phyloP scores from a whole-genome alignment of 2,888 invertebrate species.

The Rotaria macrura region DNA sequence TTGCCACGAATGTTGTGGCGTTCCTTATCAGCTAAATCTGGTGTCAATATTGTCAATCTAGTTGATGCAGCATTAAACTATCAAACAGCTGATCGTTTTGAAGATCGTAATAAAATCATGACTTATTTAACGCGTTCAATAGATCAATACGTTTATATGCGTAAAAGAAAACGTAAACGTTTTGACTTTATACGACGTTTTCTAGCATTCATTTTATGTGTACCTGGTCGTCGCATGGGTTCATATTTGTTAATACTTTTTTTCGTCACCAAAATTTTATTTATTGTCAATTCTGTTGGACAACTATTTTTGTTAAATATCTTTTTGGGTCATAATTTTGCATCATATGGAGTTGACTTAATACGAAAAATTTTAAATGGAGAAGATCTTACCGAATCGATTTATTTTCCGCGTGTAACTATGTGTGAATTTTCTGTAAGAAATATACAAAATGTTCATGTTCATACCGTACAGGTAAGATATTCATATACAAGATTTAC shows the following conservation, averaged over 20 bases:
- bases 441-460: conserved; percentile 31
- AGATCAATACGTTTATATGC: conserved; percentile 32
- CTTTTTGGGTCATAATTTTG: conserved; percentile 33
- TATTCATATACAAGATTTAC: no score
- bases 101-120: conserved; percentile 34
- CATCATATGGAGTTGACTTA: conserved; percentile 31
- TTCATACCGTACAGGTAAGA: conserved; percentile 28
- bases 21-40: conserved; percentile 31
- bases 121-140: conserved; percentile 29
- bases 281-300: conserved; percentile 30
- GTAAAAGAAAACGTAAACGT: conserved; percentile 22
- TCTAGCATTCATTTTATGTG: neutral
- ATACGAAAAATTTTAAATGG: conserved; percentile 32
- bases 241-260: conserved; percentile 29
- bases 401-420: conserved; percentile 33
- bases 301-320: conserved; percentile 33
- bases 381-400: conserved; percentile 28
- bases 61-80: conserved; percentile 32
- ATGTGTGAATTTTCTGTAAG: conserved; percentile 33
- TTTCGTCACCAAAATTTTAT: conserved; percentile 31
- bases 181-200: conserved; percentile 18
- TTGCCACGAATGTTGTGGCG: conserved; percentile 33
- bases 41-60: conserved; percentile 33
- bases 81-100: conserved; percentile 31
- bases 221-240: conserved; percentile 28